A percentile compares a stretch with the other conserved stretches of the same genome.
These are phyloP conservation scores for Toxotes lorentzi DNA, from an alignment of 2,797 vertebrate genomes.

Conservation along the genomic window DNA sequence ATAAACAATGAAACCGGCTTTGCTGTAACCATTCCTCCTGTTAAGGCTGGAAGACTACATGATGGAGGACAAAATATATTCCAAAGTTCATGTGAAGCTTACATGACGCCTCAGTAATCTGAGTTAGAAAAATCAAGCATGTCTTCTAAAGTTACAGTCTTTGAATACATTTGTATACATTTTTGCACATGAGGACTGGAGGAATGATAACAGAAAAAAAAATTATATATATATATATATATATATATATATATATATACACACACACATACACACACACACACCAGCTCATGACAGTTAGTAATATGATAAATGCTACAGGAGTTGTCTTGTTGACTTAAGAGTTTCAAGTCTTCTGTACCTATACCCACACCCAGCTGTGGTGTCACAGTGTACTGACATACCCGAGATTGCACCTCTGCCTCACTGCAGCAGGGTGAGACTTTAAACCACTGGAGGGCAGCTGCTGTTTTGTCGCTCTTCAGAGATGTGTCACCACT, in stretches of 20 bases:
- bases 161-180: not conserved
- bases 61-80: not conserved
- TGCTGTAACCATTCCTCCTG: not conserved
- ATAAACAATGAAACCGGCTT: not conserved
- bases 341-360: not conserved
- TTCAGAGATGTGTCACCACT: not conserved
- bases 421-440: no score
- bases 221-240: no score
- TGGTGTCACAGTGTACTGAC: not conserved
- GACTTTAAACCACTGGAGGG: not conserved
- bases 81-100: not conserved
- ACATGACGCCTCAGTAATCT: not conserved
- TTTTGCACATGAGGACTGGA: no score
- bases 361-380: not conserved
- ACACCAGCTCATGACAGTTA: no score
- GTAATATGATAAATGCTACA: no score
- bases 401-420: not conserved
- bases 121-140: not conserved
- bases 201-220: no score
- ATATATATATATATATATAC: no score
- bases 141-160: not conserved
- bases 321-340: no score
- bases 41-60: not conserved
- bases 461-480: not conserved
- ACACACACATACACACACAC: no score